phyloP scores from a whole-genome alignment of 1,140 invertebrate species.

The Coenobita brevimanus region DNA sequence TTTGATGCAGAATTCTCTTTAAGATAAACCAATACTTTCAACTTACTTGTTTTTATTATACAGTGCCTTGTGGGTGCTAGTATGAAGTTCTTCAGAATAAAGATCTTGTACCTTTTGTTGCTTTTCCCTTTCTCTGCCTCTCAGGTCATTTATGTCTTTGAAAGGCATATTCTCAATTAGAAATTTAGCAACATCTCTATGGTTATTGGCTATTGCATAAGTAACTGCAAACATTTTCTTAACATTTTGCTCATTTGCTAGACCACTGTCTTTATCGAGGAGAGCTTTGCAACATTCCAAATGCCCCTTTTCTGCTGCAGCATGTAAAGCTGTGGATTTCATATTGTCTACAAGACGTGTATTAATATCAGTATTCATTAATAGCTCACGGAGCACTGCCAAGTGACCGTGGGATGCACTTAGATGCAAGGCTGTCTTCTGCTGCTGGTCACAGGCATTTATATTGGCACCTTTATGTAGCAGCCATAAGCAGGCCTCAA shows the following conservation, averaged over 20 bases:
- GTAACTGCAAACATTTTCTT: constrained; percentile 9
- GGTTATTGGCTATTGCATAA: neutral
- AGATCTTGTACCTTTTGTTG: constrained; percentile 7
- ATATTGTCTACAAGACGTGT: constrained; percentile 21
- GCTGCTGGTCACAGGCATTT: constrained; percentile 5
- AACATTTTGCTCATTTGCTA: constrained; percentile 13
- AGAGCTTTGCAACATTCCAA: constrained; percentile 32
- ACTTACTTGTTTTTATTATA: constrained; percentile 29
- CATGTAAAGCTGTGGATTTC: constrained; percentile 17
- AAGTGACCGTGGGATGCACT: neutral
- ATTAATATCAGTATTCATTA: neutral
- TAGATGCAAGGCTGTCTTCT: neutral
- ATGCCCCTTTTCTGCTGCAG: constrained; percentile 31
- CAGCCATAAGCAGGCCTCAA: neutral
- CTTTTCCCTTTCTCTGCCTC: neutral
- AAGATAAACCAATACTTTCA: neutral
- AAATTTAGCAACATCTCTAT: neutral
- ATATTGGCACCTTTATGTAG: constrained; percentile 11
- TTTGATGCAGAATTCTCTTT: neutral
- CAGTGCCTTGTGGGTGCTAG: constrained; percentile 5
- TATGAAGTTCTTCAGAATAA: constrained; percentile 2
- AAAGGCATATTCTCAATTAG: constrained; percentile 6
- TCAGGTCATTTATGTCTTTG: too few species aligned
- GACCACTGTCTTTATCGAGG: neutral
- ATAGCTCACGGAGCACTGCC: neutral